Base-by-base conservation (phyloP, 2,113 vertebrate species). In the Saccopteryx leptura region DNA sequence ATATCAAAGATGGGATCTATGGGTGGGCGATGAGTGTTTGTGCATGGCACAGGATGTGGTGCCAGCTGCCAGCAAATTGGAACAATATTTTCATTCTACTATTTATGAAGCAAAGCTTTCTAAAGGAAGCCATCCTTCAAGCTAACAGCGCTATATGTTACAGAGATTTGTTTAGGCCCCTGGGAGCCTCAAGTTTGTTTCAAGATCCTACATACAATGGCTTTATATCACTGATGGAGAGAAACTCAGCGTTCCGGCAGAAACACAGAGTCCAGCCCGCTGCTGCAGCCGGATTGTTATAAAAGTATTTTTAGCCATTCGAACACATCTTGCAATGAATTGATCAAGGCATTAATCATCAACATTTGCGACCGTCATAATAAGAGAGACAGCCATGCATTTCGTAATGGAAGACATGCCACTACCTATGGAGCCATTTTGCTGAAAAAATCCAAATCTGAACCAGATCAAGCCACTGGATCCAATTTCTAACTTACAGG, bases 21-120 rank as follows among this genome's bases (percentile, higher is more conserved):
- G 97, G 92, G 93, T 96, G 89, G 95, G 96, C 94, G 87, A 98
- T 96, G 96, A 74, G 93, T 96, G 93, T 98, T 95, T 97, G 96
- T 83, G 79, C 75, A 71, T 11, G 69, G 58, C 88, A 65, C 94
- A 95, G 88, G 81, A 94, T 61, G 91, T 96, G 96, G 93, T 96
- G 83, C 95, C 95, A 97, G 93, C 97, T 97, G 95, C 86, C 95
- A 98, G 93, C 91, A 96, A 96, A 97, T 96, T 96, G 96, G 75
- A 95, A 96, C 93, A 96, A 93, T 97, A 97, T 96, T 97, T 97
- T 91, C 81, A 80, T 92, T 71, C 69, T 75, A 88, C 97, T 86
- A 80, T 96, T 96, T 96, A 94, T 87, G 95, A 97, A 92, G 88
- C 91, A 86, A 63, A 89, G 82, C 95, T 82, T 96, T 91, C 91